Base-by-base conservation (phyloP, 2,113 vertebrate species). In the Aleadryas rufinucha region DNA sequence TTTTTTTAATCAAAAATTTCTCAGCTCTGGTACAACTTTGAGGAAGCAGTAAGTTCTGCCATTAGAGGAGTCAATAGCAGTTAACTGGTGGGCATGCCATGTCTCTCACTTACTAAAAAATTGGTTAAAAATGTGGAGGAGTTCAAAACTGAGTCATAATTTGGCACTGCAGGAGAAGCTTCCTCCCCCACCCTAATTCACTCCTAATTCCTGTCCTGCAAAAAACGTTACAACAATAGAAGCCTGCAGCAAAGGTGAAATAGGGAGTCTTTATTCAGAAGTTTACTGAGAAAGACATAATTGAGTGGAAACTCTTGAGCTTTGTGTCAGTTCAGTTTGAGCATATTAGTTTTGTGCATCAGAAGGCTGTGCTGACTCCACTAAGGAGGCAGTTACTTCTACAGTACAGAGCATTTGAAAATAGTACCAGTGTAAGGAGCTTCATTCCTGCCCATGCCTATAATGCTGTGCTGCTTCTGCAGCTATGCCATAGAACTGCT, bases 91-190 rank as follows among this genome's bases (percentile, higher is more conserved):
- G 91, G 84, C 68, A 84, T n/a, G 35, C 22, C 22, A 52, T 68
- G 89, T 94, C 87, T 97, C 69, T 84, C 81, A 60, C 87, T 68
- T 84, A 87, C 54, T 95, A 24, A 78, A 74, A 77, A 95, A 79
- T 47, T 28, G 49, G 47, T 94, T 95, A 64, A 89, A 96, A 87
- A 64, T 10, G 14, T 87, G 89, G 80, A 93, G 95, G 80, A 95
- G 68, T 77, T 95, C 42, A 86, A 74, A 94, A 88, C 50, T 90
- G 92, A 97, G 44, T 96, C 93, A 95, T 89, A 84, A 80, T 52
- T 89, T 94, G 76, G 94, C 89, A 61, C 44, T 81, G 75, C 54
- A 90, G 49, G 44, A 87, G 85, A 6, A 70, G 75, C 76, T 95
- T 92, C 89, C 86, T 85, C 83, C 79, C 28, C 90, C 90, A 90